A percentile compares a stretch with the other conserved stretches of the same genome.
Evolutionary conservation across 2,888 invertebrate species (phyloP).

Genomic region (Drosophila peninsularis): DNA sequence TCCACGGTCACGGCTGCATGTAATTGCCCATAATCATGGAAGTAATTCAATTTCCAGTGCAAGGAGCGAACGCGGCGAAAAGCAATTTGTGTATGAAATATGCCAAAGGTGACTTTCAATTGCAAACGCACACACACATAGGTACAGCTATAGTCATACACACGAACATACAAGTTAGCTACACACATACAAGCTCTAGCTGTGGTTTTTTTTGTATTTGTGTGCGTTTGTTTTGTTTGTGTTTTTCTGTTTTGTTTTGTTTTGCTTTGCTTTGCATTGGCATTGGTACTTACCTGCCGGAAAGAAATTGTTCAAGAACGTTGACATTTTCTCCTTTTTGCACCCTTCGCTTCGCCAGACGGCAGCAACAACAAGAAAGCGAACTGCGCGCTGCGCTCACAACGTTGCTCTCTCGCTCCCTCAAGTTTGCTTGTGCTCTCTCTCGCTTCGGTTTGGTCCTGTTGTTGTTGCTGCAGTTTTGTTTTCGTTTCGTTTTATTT

Average conservation of each 20-base stretch:
- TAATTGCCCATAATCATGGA: slow-evolving; percentile 72
- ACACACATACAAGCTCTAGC: not conserved
- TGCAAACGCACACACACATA: slow-evolving; percentile 20
- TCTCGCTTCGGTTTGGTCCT: slow-evolving; percentile 24
- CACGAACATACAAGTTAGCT: no score
- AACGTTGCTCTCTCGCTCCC: slow-evolving; percentile 21
- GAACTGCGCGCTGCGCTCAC: slow-evolving; percentile 37
- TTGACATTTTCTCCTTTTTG: slow-evolving; percentile 83
- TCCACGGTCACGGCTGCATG: slow-evolving; percentile 58
- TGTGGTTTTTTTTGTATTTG: slow-evolving; percentile 13
- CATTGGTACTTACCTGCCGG: slow-evolving; percentile 83
- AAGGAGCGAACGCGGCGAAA: slow-evolving; percentile 24
- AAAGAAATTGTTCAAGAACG: slow-evolving; percentile 85
- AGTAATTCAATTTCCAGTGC: slow-evolving; percentile 59
- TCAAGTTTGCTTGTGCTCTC: no score
- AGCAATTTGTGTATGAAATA: slow-evolving; percentile 53
- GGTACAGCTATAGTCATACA: not conserved
- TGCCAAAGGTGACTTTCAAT: slow-evolving; percentile 79
- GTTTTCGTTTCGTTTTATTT: slow-evolving; percentile 17
- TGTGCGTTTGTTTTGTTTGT: slow-evolving; percentile 13
- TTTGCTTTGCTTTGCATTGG: slow-evolving; percentile 35
- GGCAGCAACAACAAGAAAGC: slow-evolving; percentile 41
- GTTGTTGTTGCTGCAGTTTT: slow-evolving; percentile 30
- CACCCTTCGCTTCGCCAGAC: slow-evolving; percentile 40
- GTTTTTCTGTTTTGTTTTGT: slow-evolving; percentile 25